These are phyloP conservation scores for Eupsilia transversa DNA, from an alignment of 2,888 invertebrate genomes.

Conservation along the genomic window DNA sequence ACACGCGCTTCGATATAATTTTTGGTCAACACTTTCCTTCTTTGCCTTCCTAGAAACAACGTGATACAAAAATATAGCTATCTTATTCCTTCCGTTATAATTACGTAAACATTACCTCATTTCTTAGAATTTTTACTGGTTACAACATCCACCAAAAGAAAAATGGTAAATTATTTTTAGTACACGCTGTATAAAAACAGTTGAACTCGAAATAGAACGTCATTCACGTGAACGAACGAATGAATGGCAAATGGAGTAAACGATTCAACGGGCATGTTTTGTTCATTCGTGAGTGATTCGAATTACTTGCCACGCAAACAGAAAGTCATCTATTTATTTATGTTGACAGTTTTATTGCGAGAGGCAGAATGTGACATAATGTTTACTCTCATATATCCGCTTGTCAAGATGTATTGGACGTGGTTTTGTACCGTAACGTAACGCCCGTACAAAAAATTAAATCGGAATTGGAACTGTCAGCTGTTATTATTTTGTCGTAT, in stretches of 20 bases:
- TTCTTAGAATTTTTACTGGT: no score
- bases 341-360: constrained; percentile 36
- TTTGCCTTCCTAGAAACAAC: neutral
- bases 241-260: constrained; percentile 45
- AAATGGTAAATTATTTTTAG: neutral
- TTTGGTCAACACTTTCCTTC: neutral
- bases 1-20: neutral
- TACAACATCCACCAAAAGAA: neutral
- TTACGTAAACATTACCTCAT: neutral
- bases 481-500: neutral
- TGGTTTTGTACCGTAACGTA: neutral
- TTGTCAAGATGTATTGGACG: neutral
- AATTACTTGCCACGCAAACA: constrained; percentile 29
- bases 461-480: neutral
- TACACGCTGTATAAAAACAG: neutral
- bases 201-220: constrained; percentile 24
- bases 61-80: neutral
- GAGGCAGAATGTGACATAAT: constrained; percentile 7
- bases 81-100: neutral
- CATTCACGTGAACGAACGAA: constrained; percentile 28
- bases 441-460: neutral
- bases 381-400: neutral
- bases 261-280: constrained; percentile 33
- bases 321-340: constrained; percentile 18
- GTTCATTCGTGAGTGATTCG: constrained; percentile 44